A percentile compares a stretch with the other conserved stretches of the same genome.
Conservation (phyloP, 2,888 invertebrate genomes). For the Phytoseiulus persimilis region DNA sequence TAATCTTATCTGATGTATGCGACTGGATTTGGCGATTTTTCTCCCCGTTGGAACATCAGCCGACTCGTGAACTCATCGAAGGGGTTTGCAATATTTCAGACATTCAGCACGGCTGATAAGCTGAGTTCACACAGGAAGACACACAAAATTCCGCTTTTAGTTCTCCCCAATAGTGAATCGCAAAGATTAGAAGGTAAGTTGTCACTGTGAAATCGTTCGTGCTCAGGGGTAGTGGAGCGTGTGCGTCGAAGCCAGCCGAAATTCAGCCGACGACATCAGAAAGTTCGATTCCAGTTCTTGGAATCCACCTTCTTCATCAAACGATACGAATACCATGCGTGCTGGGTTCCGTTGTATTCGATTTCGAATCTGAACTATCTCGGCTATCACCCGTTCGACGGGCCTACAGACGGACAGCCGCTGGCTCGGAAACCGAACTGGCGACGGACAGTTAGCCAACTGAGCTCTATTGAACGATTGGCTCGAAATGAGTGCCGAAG, state of each 20-base stretch:
- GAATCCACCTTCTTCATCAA: neutral
- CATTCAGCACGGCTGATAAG: constrained; percentile 21
- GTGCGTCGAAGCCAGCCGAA: too few species aligned
- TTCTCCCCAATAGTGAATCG: neutral
- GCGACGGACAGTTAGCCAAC: neutral
- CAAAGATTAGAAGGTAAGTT: neutral
- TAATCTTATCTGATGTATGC: neutral
- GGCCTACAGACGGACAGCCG: neutral
- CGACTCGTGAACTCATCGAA: neutral
- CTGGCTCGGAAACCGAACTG: neutral
- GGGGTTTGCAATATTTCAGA: neutral
- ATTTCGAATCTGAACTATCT: neutral
- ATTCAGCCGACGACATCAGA: too few species aligned
- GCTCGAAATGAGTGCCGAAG: too few species aligned
- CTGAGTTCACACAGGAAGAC: constrained; percentile 30
- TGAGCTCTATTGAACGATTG: too few species aligned
- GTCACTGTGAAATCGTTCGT: neutral
- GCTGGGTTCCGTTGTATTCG: neutral
- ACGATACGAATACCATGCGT: neutral
- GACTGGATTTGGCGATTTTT: neutral
- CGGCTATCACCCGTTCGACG: neutral
- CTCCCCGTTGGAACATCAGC: neutral
- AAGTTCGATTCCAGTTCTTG: too few species aligned
- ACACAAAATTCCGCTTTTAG: constrained; percentile 13
- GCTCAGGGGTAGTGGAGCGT: too few species aligned